Percentiles rank a stretch among this genome's conserved stretches.
These are phyloP conservation scores for Lophochroa leadbeateri DNA, from an alignment of 2,113 vertebrate species.

Conservation along the genomic window DNA sequence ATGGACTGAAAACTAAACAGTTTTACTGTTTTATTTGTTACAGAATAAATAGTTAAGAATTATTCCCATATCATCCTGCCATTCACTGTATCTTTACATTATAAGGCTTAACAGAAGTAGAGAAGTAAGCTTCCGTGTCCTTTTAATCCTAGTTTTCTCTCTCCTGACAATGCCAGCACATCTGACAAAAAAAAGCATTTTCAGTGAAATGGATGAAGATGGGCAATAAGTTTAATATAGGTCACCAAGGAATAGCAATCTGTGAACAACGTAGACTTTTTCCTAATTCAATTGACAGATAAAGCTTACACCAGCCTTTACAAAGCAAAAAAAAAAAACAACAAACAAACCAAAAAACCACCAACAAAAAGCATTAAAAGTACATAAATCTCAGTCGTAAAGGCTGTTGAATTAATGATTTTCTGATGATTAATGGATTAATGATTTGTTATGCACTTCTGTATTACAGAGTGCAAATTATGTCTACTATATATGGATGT, in stretches of 20 bases:
- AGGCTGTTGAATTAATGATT: background rate
- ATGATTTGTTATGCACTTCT: background rate
- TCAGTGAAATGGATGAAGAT: background rate
- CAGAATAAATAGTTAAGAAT: background rate
- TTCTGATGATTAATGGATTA: background rate
- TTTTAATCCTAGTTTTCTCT: background rate
- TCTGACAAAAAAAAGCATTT: background rate
- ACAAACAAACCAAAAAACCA: background rate
- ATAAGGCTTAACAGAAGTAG: background rate
- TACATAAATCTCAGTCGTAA: background rate
- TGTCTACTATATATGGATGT: background rate
- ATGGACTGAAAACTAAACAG: background rate
- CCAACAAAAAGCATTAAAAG: too few relatives aligned
- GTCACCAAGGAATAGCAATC: background rate
- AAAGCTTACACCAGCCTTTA: background rate
- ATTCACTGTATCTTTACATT: background rate
- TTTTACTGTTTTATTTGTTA: background rate
- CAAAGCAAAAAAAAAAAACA: background rate
- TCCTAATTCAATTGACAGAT: background rate
- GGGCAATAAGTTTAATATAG: background rate
- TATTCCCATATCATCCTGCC: background rate
- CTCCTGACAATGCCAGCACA: background rate
- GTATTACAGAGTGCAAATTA: background rate
- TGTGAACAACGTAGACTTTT: background rate
- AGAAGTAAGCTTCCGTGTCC: background rate